These are phyloP conservation scores for Caenorhabditis auriculariae DNA, from an alignment of 2,888 invertebrate genomes.

Conservation along the genomic window DNA sequence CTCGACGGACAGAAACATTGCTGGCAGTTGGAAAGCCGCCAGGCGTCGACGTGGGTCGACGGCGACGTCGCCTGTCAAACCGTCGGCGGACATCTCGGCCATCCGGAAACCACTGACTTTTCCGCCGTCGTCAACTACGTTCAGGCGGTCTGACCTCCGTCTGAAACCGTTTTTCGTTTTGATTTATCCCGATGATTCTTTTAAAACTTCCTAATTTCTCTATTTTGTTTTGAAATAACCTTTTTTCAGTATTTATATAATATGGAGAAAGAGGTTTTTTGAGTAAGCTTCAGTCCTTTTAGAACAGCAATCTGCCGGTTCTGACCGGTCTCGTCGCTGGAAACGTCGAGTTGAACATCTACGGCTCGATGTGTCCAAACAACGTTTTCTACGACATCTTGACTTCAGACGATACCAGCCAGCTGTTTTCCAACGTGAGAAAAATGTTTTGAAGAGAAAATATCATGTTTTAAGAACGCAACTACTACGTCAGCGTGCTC, in stretches of 20 bases:
- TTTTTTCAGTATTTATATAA: constrained; percentile 3
- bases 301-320: constrained; percentile 30
- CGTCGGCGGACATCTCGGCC: constrained; percentile 46
- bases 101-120: constrained; percentile 13
- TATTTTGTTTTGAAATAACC: not conserved
- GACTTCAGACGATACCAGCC: constrained; percentile 4
- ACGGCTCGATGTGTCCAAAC: constrained; percentile 43
- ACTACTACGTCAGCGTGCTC: constrained; percentile 22
- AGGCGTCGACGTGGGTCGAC: constrained; percentile 27
- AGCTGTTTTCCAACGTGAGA: not conserved
- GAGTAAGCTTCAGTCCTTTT: not conserved
- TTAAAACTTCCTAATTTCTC: too few relatives aligned
- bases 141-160: constrained; percentile 5
- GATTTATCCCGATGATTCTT: not conserved
- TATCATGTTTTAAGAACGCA: constrained; percentile 9
- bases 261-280: constrained; percentile 9
- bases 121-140: constrained; percentile 15
- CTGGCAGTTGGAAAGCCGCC: constrained; percentile 23
- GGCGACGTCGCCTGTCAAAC: constrained; percentile 41
- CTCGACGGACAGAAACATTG: constrained; percentile 28
- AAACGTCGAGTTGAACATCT: constrained; percentile 29
- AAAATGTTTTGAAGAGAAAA: not conserved
- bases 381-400: constrained; percentile 35
- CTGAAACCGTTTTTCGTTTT: not conserved
- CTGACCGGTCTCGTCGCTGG: constrained; percentile 48